Conservation (phyloP, 2,888 invertebrate species). For the Aspidiotus rigidus region DNA sequence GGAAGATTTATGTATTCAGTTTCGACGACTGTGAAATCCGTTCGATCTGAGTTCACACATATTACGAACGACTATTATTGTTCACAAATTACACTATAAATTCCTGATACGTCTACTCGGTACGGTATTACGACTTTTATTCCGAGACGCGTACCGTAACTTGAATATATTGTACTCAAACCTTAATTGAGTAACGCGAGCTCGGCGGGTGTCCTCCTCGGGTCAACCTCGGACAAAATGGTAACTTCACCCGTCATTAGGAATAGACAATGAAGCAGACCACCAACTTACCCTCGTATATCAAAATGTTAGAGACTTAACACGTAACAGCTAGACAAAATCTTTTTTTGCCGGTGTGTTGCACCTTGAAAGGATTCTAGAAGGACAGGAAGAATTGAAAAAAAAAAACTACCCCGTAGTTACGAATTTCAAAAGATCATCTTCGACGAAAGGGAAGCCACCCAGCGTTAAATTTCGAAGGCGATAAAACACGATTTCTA, state of each 20-base stretch:
- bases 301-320: background rate
- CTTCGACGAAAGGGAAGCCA: background rate
- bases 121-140: no score
- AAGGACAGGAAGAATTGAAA: background rate
- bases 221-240: background rate
- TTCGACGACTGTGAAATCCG: no score
- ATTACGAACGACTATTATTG: no score
- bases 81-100: no score
- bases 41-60: no score
- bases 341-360: background rate
- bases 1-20: no score
- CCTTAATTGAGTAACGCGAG: conserved; percentile 1
- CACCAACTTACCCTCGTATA: background rate
- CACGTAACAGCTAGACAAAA: background rate
- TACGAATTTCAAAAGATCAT: background rate
- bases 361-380: background rate
- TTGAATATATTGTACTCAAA: background rate
- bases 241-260: conserved; percentile 2
- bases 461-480: background rate
- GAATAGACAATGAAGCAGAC: background rate
- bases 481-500: background rate
- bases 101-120: no score
- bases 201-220: background rate
- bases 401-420: background rate
- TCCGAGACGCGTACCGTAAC: no score